Evolutionary conservation across 2,888 invertebrate species (phyloP).

Genomic region (Amblyteles armatorius): DNA sequence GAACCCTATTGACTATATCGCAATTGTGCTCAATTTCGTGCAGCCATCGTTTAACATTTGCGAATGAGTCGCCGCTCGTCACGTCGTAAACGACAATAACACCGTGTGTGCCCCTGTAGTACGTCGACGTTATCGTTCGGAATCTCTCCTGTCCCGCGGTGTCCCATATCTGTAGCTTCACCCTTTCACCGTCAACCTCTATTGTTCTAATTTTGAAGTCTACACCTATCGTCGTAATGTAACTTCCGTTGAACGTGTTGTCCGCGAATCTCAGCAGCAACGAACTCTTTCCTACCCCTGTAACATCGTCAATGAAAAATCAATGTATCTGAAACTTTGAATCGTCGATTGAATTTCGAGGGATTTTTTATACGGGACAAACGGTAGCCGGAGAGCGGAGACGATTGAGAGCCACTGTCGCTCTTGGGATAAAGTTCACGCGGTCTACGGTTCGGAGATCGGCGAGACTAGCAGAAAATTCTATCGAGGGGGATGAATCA

Average conservation of each 20-base stretch:
- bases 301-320: slow-evolving; percentile 46
- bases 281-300: slow-evolving; percentile 99
- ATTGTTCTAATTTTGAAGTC: slow-evolving; percentile 99
- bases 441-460: slow-evolving; percentile 54
- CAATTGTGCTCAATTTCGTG: slow-evolving; percentile 99
- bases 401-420: slow-evolving; percentile 61
- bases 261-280: slow-evolving; percentile 98
- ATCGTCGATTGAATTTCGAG: not conserved
- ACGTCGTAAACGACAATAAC: slow-evolving; percentile 99
- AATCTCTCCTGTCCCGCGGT: slow-evolving; percentile 99
- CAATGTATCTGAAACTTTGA: not conserved
- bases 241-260: slow-evolving; percentile 98
- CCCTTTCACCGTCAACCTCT: slow-evolving; percentile 94
- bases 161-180: slow-evolving; percentile 99
- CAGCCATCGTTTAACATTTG: slow-evolving; percentile 99
- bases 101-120: slow-evolving; percentile 99
- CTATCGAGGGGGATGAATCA: slow-evolving; percentile 51
- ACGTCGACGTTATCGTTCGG: slow-evolving; percentile 99
- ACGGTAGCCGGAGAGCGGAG: not conserved
- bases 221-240: slow-evolving; percentile 99
- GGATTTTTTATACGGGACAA: not conserved
- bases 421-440: slow-evolving; percentile 65
- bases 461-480: slow-evolving; percentile 45
- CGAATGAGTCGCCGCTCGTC: slow-evolving; percentile 99
- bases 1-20: slow-evolving; percentile 98